Percentiles rank a stretch among this genome's conserved stretches.
These are phyloP conservation scores for Nomada hirtipes DNA, from an alignment of 2,888 invertebrate species.

Conservation along the genomic window DNA sequence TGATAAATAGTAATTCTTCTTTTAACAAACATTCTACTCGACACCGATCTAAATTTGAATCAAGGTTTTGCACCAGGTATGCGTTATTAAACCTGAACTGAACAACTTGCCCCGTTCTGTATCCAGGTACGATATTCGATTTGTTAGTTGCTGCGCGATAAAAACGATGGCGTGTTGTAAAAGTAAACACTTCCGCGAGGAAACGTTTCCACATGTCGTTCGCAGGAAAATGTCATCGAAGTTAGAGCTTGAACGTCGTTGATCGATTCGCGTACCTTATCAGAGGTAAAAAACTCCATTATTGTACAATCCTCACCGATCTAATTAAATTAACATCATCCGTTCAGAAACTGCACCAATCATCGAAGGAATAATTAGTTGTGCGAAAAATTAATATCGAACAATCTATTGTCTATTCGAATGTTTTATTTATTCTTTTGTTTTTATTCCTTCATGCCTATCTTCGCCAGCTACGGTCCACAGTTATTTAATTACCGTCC, in stretches of 20 bases:
- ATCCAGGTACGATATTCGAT: not conserved
- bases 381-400: too few relatives aligned
- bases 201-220: not conserved
- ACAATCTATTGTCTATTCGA: too few relatives aligned
- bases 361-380: too few relatives aligned
- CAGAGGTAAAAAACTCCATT: not conserved
- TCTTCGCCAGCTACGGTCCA: too few relatives aligned
- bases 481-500: too few relatives aligned
- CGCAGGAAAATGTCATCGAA: not conserved
- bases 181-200: conserved; percentile 1
- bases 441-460: too few relatives aligned
- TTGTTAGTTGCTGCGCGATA: not conserved
- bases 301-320: not conserved
- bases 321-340: not conserved
- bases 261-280: conserved; percentile 26
- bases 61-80: not conserved
- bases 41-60: too few relatives aligned
- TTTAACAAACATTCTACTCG: too few relatives aligned
- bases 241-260: not conserved
- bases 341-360: not conserved
- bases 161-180: conserved; percentile 7
- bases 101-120: not conserved
- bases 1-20: too few relatives aligned
- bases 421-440: too few relatives aligned
- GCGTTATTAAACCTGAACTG: not conserved